phyloP scores from a whole-genome alignment of 1,140 invertebrate genomes.

The Pseudomyrmex sp. region DNA sequence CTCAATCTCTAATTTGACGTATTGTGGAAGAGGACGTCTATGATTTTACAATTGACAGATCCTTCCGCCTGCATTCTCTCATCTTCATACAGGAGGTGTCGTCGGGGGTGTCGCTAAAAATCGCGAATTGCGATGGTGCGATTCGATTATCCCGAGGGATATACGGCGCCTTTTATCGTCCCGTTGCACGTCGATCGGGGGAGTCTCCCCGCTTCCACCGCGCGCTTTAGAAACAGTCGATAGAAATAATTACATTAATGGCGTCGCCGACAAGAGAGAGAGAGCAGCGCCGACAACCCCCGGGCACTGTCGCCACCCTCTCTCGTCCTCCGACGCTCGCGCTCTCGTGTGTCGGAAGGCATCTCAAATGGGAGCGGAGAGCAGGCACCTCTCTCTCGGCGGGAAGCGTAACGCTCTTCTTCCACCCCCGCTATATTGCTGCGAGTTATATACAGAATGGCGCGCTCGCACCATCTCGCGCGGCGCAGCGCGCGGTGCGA shows the following conservation, averaged over 20 bases:
- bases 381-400: constrained; percentile 51
- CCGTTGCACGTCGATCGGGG: constrained; percentile 5
- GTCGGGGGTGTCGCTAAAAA: neutral
- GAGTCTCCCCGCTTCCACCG: neutral
- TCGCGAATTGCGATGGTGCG: constrained; percentile 52
- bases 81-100: neutral
- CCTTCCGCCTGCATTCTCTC: neutral
- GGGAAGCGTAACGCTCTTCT: constrained; percentile 34
- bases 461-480: constrained; percentile 46
- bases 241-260: constrained; percentile 77
- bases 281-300: constrained; percentile 62
- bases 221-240: constrained; percentile 64
- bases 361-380: constrained; percentile 59
- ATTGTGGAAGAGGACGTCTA: neutral
- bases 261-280: constrained; percentile 63
- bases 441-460: constrained; percentile 49
- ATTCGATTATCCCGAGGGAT: constrained; percentile 62
- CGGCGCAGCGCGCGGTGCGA: constrained; percentile 5
- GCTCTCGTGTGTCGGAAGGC: constrained; percentile 51
- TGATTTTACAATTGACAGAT: neutral
- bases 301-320: constrained; percentile 45
- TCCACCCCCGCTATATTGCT: constrained; percentile 6
- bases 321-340: neutral
- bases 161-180: constrained; percentile 17
- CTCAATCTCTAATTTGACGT: constrained; percentile 20